A percentile compares a stretch with the other conserved stretches of the same genome.
phyloP scores from a whole-genome alignment of 2,888 invertebrate species.

The Phyllotreta striolata region DNA sequence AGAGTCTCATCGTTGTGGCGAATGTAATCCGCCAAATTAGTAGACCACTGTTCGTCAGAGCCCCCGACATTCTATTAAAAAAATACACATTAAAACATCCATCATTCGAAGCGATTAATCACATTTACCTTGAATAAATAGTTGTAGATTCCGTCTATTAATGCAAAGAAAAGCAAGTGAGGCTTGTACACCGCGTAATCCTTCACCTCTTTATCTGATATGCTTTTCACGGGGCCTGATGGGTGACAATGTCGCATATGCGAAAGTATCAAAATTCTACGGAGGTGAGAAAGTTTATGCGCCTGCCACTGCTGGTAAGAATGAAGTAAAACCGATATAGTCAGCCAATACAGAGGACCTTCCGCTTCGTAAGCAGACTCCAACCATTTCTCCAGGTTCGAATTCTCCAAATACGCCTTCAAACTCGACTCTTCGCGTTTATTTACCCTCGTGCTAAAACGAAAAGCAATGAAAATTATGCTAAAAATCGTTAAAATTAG shows the following conservation, averaged over 20 bases:
- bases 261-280: constrained; percentile 77
- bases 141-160: constrained; percentile 85
- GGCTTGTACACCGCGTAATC: constrained; percentile 86
- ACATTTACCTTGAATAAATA: constrained; percentile 88
- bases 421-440: constrained; percentile 82
- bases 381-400: constrained; percentile 71
- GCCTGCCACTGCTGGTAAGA: constrained; percentile 81
- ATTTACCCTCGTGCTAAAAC: constrained; percentile 72
- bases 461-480: constrained; percentile 26
- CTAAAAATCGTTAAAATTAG: constrained; percentile 9
- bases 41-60: constrained; percentile 87
- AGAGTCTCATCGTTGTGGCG: constrained; percentile 92
- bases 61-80: constrained; percentile 72
- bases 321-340: constrained; percentile 81
- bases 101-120: constrained; percentile 33
- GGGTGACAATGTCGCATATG: constrained; percentile 78
- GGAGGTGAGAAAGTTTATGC: constrained; percentile 74
- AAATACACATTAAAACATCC: constrained; percentile 8
- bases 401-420: constrained; percentile 73
- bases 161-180: constrained; percentile 83
- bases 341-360: constrained; percentile 88
- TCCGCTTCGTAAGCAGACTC: constrained; percentile 91
- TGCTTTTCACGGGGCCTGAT: constrained; percentile 67
- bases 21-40: constrained; percentile 89
- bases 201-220: constrained; percentile 64